A percentile compares a stretch with the other conserved stretches of the same genome.
Conservation (phyloP, 2,113 vertebrate genomes). For the Caranx melampygus region DNA sequence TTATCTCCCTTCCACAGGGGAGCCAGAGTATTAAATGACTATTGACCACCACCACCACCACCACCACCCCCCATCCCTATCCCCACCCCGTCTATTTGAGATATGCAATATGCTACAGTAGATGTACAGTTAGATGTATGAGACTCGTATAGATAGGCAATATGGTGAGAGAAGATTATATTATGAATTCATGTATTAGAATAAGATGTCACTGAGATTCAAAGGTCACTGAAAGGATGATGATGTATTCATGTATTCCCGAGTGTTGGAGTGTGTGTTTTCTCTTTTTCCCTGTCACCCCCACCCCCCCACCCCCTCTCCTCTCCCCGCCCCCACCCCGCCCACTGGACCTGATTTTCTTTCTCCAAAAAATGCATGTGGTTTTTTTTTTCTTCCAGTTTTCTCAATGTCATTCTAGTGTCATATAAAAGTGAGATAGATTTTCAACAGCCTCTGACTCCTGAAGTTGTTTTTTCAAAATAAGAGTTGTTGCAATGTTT, state of each 20-base stretch:
- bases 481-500: not conserved
- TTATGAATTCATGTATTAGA: constrained; percentile 68
- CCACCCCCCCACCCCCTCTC: not conserved
- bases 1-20: constrained; percentile 37
- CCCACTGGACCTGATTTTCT: not conserved
- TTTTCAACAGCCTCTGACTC: constrained; percentile 63
- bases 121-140: constrained; percentile 73
- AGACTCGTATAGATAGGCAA: constrained; percentile 64
- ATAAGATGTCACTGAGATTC: constrained; percentile 64
- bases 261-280: constrained; percentile 37
- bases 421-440: constrained; percentile 75
- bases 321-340: no score
- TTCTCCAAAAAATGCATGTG: constrained; percentile 72
- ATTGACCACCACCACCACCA: constrained; percentile 28
- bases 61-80: no score
- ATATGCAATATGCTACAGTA: constrained; percentile 77
- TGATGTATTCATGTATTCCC: constrained; percentile 67
- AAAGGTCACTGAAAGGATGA: constrained; percentile 67
- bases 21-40: constrained; percentile 49
- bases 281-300: constrained; percentile 12
- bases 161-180: constrained; percentile 67
- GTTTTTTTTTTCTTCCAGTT: constrained; percentile 44
- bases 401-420: constrained; percentile 75
- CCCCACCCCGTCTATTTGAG: constrained; percentile 41
- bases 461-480: constrained; percentile 39